Base-by-base conservation (phyloP, 2,113 vertebrate genomes). In the Natator depressus region DNA sequence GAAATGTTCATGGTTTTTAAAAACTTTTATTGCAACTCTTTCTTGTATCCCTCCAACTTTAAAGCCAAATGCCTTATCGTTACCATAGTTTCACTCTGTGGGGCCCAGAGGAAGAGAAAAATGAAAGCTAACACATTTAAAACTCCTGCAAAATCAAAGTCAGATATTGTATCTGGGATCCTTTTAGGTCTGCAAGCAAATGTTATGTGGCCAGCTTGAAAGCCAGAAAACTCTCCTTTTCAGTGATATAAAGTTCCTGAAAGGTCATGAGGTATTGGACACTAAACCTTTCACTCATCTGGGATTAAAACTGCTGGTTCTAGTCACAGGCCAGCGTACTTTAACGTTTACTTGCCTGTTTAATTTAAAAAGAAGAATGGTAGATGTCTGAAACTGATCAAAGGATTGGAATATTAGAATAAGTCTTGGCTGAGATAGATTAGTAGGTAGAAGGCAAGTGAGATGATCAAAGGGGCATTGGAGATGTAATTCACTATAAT, bases 211-310 rank as follows among this genome's bases (percentile, higher is more conserved):
- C 65, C n/a, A 94, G 62, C 4, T 75, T 11, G 17, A 31, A 49
- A 78, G 54, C 27, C 12, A 10, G 10, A 72, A 46, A 53, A 3
- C 85, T 85, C 50, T 87, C 8, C n/a, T 80, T 86, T 75, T 88
- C n/a, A 82, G 24, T 2, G 2, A 59, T 89, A 82, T 9, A 93
- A 84, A 53, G 9, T 69, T 5, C 47, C 89, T 47, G 24, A 1
- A 88, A 7, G 6, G 72, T 82, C 27, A 88, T 10, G 38, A 1
- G 81, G 13, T 46, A 46, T 51, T 87, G 50, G 46, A 16, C 59
- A 89, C 84, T 51, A 22, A 57, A 10, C 51, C 55, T 87, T 50
- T 55, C 49, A 86, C 27, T 90, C 19, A 38, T 84, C 90, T 84
- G 5, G 80, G 51, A 80, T 0, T 78, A 78, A 65, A 89, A 86